Conservation (phyloP, 2,113 vertebrate genomes). For the Cyphomyrus plagiostoma region DNA sequence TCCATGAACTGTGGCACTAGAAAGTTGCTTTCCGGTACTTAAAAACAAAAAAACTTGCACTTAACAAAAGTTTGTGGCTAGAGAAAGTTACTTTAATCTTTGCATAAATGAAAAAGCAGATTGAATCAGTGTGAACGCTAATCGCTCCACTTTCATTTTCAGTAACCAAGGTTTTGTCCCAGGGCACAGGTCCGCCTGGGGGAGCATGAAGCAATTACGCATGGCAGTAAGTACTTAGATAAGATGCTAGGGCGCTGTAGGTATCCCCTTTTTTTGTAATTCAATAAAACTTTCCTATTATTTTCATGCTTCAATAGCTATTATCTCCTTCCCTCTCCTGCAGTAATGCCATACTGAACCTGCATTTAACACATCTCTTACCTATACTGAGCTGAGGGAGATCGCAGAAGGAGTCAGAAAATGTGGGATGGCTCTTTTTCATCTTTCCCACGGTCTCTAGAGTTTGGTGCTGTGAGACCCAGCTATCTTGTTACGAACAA, state of each 20-base stretch:
- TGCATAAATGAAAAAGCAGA: neutral
- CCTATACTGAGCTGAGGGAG: neutral
- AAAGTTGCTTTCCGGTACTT: neutral
- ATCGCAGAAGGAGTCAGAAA: neutral
- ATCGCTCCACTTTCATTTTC: slow-evolving; percentile 1
- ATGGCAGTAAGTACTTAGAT: neutral
- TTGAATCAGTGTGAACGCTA: neutral
- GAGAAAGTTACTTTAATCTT: neutral
- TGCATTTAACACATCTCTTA: neutral
- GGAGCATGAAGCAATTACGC: neutral
- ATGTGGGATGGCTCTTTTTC: neutral
- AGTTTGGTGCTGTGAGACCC: neutral
- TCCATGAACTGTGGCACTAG: neutral
- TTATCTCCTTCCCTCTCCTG: neutral
- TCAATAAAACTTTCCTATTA: slow-evolving; percentile 1
- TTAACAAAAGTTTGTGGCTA: neutral
- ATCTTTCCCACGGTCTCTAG: neutral
- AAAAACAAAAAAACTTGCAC: neutral
- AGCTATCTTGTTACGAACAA: neutral
- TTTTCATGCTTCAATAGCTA: neutral
- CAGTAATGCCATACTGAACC: neutral
- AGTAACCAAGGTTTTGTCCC: neutral
- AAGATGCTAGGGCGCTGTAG: neutral
- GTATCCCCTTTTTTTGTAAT: neutral
- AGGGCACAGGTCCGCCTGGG: neutral